These are phyloP conservation scores for Cerastoderma edule DNA, from an alignment of 2,888 invertebrate species.

Conservation along the genomic window DNA sequence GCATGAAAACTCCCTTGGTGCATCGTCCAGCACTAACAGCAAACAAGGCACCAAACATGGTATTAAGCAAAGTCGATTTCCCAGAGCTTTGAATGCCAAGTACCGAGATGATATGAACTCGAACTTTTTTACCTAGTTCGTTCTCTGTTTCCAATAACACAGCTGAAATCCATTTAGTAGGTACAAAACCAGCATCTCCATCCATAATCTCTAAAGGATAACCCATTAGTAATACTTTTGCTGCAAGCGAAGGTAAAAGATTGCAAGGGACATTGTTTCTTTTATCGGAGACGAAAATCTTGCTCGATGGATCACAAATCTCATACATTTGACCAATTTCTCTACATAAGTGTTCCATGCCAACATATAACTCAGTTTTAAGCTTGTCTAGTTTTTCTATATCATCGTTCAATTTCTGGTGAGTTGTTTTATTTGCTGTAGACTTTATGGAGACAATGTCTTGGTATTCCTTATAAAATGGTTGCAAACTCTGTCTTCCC, in stretches of 20 bases:
- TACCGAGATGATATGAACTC: conserved; percentile 23
- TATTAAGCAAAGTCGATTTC: conserved; percentile 44
- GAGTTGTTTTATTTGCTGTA: neutral
- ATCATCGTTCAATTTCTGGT: neutral
- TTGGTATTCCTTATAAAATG: conserved; percentile 12
- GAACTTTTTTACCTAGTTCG: neutral
- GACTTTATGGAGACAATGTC: neutral
- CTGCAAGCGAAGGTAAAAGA: neutral
- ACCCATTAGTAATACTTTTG: conserved; percentile 12
- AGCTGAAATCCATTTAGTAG: neutral
- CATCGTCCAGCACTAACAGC: conserved; percentile 49
- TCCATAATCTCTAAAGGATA: conserved; percentile 31
- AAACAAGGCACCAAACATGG: conserved; percentile 41
- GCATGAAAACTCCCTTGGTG: conserved; percentile 44
- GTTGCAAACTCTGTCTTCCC: neutral
- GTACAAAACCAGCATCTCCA: conserved; percentile 24
- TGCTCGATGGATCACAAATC: conserved; percentile 19
- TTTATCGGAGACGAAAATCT: too few species aligned
- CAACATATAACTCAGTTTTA: neutral
- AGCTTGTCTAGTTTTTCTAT: conserved; percentile 10
- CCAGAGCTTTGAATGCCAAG: conserved; percentile 54
- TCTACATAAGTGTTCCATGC: conserved; percentile 25
- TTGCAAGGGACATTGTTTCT: neutral
- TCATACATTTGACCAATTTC: conserved; percentile 35
- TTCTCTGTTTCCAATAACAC: neutral